phyloP scores from a whole-genome alignment of 2,797 vertebrate species.

The Lates japonicus region DNA sequence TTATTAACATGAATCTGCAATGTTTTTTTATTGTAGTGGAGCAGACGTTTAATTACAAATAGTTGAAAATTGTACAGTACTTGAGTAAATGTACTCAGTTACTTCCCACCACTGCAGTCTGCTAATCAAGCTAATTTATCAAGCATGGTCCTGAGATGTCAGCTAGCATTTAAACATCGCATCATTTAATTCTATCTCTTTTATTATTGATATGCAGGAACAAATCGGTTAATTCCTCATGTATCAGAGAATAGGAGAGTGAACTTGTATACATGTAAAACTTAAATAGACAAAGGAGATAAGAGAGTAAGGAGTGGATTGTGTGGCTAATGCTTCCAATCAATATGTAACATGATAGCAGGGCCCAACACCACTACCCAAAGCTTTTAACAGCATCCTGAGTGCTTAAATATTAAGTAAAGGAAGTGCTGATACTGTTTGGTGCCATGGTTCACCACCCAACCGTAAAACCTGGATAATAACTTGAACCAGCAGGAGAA shows the following conservation, averaged over 20 bases:
- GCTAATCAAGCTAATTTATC: background rate
- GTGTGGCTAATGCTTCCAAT: conserved; percentile 51
- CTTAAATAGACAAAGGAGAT: background rate
- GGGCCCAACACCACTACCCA: conserved; percentile 22
- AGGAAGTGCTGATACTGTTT: conserved; percentile 32
- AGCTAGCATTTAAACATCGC: conserved; percentile 5
- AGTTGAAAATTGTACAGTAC: background rate
- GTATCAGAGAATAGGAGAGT: background rate
- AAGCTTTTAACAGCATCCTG: conserved; percentile 63
- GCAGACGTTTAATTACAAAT: background rate
- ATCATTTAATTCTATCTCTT: background rate
- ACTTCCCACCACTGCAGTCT: conserved; percentile 35
- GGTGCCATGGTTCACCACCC: background rate
- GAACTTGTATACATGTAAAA: background rate
- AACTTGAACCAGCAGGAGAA: conserved; percentile 9
- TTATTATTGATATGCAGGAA: conserved; percentile 6
- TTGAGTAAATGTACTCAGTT: background rate
- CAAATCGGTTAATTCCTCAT: background rate
- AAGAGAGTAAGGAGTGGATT: conserved; percentile 1
- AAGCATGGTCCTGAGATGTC: background rate
- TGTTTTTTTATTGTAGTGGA: background rate
- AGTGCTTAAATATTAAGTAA: conserved; percentile 49
- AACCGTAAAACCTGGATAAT: background rate
- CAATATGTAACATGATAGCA: conserved; percentile 70
- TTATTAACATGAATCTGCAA: background rate